Base-by-base conservation (phyloP, 2,888 invertebrate genomes). In the Thereva unica region DNA sequence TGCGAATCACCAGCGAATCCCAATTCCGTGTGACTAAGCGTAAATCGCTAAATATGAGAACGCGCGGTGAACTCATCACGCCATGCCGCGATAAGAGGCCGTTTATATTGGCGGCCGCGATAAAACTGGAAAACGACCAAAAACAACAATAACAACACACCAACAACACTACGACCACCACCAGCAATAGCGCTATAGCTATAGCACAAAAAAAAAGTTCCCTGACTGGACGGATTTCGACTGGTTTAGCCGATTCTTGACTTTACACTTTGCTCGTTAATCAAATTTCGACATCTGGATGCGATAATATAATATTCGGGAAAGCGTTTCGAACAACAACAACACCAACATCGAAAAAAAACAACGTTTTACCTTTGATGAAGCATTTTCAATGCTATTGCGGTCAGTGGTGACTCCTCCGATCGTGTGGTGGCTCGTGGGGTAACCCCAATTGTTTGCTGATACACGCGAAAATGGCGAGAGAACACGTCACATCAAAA, bases 21-120 rank as follows among this genome's bases (percentile, higher is more conserved):
- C 64, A 63, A 57, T 67, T 67, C 67, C 63, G 67, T 67, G 67
- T 67, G 67, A 67, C 67, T 67, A 67, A 67, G 67, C 67, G 64
- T 52, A 44, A 67, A 64, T 64, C 49, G 64, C 53, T 57, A 67
- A 59, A 59, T 59, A 37, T 10, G 57, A 59, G 66, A 55, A 49
- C 56, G 38, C 54, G 41, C 50, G 55, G 56, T 66, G 67, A 64
- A 67, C 67, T 67, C 64, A 64, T 67, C 67, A 67, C 67, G 64
- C 67, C 67, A 64, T 67, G 55, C 64, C 54, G 23, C 56, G 65
- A 65, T 65, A 65, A 65, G 55, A 41, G 40, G 47, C 64, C 44
- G 23, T 56, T 56, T 54, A 56, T 55, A 65, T 65, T 45, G 55
- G 37, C 5, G n/a, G 38, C 47, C 55, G 37, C 55, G 65, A 65